Evolutionary conservation across 2,797 vertebrate genomes (phyloP).

Genomic region (Morelia viridis): DNA sequence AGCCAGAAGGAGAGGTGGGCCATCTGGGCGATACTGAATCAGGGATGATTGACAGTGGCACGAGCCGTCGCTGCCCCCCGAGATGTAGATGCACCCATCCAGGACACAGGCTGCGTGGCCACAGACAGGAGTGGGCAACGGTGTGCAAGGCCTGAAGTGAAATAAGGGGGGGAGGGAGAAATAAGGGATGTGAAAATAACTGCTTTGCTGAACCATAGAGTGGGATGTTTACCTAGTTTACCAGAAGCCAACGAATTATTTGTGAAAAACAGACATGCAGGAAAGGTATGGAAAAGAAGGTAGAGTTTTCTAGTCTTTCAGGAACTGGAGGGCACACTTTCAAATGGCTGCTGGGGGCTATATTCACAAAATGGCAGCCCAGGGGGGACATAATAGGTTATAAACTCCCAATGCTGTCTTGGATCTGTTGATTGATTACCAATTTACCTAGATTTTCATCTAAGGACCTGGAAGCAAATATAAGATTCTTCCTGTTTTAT

Average conservation of each 20-base stretch:
- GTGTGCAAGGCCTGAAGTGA: slow-evolving; percentile 64
- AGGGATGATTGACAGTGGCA: slow-evolving; percentile 66
- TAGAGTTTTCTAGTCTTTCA: no score
- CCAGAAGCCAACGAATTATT: neutral
- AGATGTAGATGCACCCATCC: slow-evolving; percentile 75
- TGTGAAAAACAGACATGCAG: neutral
- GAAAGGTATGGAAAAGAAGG: no score
- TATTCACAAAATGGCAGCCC: no score
- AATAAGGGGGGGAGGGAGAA: neutral
- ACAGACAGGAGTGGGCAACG: slow-evolving; percentile 71
- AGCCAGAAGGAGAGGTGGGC: slow-evolving; percentile 61
- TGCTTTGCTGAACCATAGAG: neutral
- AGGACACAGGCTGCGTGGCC: slow-evolving; percentile 73
- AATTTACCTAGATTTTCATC: no score
- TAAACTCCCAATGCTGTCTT: no score
- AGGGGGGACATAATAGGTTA: no score
- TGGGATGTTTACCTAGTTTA: neutral
- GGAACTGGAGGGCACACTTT: no score
- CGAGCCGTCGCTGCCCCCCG: slow-evolving; percentile 70
- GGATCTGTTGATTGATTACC: no score
- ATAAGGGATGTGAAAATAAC: neutral
- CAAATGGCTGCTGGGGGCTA: no score
- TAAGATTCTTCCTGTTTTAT: no score
- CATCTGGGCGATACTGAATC: slow-evolving; percentile 71
- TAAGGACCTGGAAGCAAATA: no score